These are phyloP conservation scores for Thunnus albacares DNA, from an alignment of 2,797 vertebrate species.

Conservation along the genomic window DNA sequence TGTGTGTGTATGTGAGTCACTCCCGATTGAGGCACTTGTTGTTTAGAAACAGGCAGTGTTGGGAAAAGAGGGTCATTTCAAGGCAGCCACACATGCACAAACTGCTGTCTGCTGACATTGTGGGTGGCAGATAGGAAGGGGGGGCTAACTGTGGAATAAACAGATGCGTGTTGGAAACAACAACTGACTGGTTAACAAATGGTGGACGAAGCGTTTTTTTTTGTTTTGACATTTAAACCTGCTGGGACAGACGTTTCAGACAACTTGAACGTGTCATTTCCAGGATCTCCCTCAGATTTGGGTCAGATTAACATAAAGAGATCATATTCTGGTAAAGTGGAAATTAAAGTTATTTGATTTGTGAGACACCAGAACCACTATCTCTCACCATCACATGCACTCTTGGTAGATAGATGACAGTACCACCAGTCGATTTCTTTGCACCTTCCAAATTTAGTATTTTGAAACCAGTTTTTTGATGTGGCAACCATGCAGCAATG, in stretches of 20 bases:
- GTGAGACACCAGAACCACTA: background rate
- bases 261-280: background rate
- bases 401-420: background rate
- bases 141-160: constrained; percentile 41
- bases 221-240: constrained; percentile 5
- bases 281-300: background rate
- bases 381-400: background rate
- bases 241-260: background rate
- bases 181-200: constrained; percentile 41
- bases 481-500: background rate
- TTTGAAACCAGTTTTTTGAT: background rate
- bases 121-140: constrained; percentile 64
- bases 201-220: background rate
- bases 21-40: constrained; percentile 63
- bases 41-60: constrained; percentile 54
- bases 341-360: background rate
- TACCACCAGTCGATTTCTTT: too few relatives aligned
- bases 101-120: constrained; percentile 45
- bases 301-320: background rate
- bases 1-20: constrained; percentile 17
- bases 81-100: constrained; percentile 55
- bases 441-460: background rate
- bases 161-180: constrained; percentile 60
- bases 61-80: constrained; percentile 45
- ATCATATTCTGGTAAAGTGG: too few relatives aligned